Conservation (phyloP, 2,113 vertebrate species). For the Hypocryptadius cinnamomeus region DNA sequence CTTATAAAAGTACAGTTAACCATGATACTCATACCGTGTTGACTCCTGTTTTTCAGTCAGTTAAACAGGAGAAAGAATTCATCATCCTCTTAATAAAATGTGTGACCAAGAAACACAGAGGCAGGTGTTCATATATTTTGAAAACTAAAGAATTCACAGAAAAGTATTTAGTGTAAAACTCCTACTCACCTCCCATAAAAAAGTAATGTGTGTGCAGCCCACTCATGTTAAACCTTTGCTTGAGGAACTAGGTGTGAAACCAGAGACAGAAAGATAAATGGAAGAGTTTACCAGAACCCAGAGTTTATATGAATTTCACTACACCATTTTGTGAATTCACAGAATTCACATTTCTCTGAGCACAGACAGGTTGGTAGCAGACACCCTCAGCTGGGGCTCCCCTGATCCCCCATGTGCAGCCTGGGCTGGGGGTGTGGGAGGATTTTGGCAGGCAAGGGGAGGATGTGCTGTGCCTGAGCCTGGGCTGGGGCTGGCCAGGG, state of each 20-base stretch:
- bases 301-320: neutral
- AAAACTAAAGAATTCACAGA: neutral
- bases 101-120: neutral
- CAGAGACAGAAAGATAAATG: neutral
- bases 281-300: neutral
- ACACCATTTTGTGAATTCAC: too few relatives aligned
- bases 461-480: rapidly evolving
- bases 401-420: rapidly evolving
- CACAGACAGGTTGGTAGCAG: neutral
- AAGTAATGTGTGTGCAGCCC: neutral
- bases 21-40: neutral
- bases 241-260: neutral
- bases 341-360: neutral
- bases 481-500: neutral
- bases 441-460: neutral
- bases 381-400: neutral
- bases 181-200: neutral
- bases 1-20: neutral
- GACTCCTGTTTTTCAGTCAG: slow-evolving; percentile 5
- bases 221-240: neutral
- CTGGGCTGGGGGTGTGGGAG: too few relatives aligned
- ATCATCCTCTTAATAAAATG: neutral
- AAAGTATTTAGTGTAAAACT: neutral
- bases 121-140: neutral
- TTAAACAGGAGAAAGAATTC: slow-evolving; percentile 24